phyloP scores from a whole-genome alignment of 2,113 vertebrate genomes.

The Euleptes europaea region DNA sequence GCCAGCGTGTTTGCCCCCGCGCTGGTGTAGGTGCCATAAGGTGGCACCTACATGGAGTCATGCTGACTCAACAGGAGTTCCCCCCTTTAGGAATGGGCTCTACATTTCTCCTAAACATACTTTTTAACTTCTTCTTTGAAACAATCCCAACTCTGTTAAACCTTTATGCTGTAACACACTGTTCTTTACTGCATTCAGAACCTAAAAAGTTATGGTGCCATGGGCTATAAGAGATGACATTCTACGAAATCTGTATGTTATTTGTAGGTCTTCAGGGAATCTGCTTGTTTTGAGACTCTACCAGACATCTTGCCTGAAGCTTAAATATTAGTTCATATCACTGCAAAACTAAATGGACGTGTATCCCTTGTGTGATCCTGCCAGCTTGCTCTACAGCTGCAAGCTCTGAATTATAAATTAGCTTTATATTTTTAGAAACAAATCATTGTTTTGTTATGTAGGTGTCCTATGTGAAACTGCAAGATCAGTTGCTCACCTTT shows the following conservation, averaged over 20 bases:
- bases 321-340: neutral
- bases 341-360: neutral
- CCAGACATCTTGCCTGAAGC: conserved; percentile 14
- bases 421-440: conserved; percentile 25
- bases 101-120: too few species aligned
- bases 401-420: conserved; percentile 34
- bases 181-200: neutral
- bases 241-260: neutral
- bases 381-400: conserved; percentile 34
- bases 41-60: too few species aligned
- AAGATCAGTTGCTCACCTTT: neutral
- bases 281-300: neutral
- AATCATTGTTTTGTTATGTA: neutral
- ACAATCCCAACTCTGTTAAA: neutral
- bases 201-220: neutral
- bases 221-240: neutral
- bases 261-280: conserved; percentile 29
- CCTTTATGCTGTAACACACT: rapidly evolving
- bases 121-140: neutral
- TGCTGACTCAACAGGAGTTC: too few species aligned
- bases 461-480: neutral
- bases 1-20: too few species aligned
- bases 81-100: too few species aligned
- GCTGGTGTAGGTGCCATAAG: too few species aligned
- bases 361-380: neutral